These are phyloP conservation scores for Xyrauchen texanus DNA, from an alignment of 2,113 vertebrate species.

Conservation along the genomic window DNA sequence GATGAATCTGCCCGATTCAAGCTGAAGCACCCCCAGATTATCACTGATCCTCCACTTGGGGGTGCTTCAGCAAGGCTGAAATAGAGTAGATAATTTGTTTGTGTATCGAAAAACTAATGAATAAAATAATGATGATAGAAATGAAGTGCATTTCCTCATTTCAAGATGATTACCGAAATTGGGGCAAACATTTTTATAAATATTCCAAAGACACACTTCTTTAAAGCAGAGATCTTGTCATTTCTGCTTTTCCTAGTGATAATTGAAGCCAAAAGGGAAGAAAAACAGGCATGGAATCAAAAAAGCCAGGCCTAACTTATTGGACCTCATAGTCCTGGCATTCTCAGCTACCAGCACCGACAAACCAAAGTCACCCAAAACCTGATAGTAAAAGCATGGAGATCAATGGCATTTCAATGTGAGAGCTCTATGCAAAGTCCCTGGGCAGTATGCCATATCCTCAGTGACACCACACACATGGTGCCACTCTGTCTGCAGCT, in stretches of 20 bases:
- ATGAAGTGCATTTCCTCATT: constrained; percentile 7
- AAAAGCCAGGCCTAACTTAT: constrained; percentile 33
- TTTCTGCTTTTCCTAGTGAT: constrained; percentile 33
- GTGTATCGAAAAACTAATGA: constrained; percentile 51
- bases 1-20: no score
- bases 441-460: constrained; percentile 42
- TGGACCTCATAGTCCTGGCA: constrained; percentile 40
- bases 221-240: constrained; percentile 29
- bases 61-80: constrained; percentile 48
- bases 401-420: constrained; percentile 35
- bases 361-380: constrained; percentile 46
- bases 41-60: no score
- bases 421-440: constrained; percentile 42
- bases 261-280: background rate
- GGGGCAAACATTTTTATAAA: constrained; percentile 17
- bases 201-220: background rate
- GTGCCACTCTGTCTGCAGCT: constrained; percentile 41
- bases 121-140: constrained; percentile 27
- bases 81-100: constrained; percentile 58
- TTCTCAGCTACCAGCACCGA: constrained; percentile 39
- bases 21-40: no score
- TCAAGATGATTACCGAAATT: constrained; percentile 25
- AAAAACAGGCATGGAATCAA: constrained; percentile 9
- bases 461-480: constrained; percentile 42
- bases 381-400: constrained; percentile 39